phyloP scores from a whole-genome alignment of 2,888 invertebrate species.

The Liopterus haemorrhoidalis region DNA sequence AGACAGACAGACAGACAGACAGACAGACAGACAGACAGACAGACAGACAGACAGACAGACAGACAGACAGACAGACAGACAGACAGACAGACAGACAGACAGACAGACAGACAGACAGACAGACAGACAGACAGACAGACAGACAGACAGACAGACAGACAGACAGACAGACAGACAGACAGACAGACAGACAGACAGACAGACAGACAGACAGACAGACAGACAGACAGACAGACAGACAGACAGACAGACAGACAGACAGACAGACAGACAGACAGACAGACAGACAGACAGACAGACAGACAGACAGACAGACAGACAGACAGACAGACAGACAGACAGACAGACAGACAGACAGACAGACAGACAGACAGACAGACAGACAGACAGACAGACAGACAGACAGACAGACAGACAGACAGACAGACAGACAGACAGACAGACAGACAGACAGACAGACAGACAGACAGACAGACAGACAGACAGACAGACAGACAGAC shows the following conservation, averaged over 20 bases:
- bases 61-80: slow-evolving; percentile 22
- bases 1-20: slow-evolving; percentile 23
- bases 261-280: slow-evolving; percentile 20
- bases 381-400: slow-evolving; percentile 22
- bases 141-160: slow-evolving; percentile 22
- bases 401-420: slow-evolving; percentile 22
- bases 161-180: slow-evolving; percentile 23
- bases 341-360: slow-evolving; percentile 20
- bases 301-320: slow-evolving; percentile 20
- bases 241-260: slow-evolving; percentile 20
- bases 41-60: slow-evolving; percentile 23
- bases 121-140: slow-evolving; percentile 20
- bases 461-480: slow-evolving; percentile 23
- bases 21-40: slow-evolving; percentile 23
- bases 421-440: slow-evolving; percentile 22
- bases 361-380: slow-evolving; percentile 19
- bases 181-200: slow-evolving; percentile 22
- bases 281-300: slow-evolving; percentile 20
- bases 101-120: slow-evolving; percentile 20
- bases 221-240: slow-evolving; percentile 20
- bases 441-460: slow-evolving; percentile 22
- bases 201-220: slow-evolving; percentile 22
- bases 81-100: slow-evolving; percentile 22
- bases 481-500: slow-evolving; percentile 23
- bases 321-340: slow-evolving; percentile 22